phyloP scores from a whole-genome alignment of 2,797 vertebrate species.

The Liparis tanakae region DNA sequence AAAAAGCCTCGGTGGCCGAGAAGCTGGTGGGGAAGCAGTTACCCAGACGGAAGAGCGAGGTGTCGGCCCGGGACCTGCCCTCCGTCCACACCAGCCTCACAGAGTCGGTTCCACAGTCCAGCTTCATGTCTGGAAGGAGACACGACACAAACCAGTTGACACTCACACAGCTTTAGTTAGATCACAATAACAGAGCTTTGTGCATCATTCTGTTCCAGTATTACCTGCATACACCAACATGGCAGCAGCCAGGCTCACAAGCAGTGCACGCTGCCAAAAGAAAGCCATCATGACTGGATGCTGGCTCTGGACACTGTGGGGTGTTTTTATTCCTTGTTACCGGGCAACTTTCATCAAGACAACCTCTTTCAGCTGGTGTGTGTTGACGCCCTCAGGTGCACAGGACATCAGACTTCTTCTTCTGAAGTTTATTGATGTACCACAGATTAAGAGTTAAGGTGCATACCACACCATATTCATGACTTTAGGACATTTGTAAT shows the following conservation, averaged over 20 bases:
- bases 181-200: not conserved
- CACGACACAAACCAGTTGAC: not conserved
- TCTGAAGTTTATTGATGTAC: too few species aligned
- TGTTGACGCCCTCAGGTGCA: conserved; percentile 31
- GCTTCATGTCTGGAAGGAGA: conserved; percentile 59
- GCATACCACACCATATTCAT: too few species aligned
- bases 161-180: not conserved
- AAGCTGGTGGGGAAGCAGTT: conserved; percentile 69
- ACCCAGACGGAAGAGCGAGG: conserved; percentile 69
- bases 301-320: rapidly evolving
- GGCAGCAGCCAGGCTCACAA: conserved; percentile 38
- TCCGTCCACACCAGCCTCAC: conserved; percentile 75
- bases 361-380: conserved; percentile 67
- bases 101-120: conserved; percentile 71
- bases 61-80: conserved; percentile 43
- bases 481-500: too few species aligned
- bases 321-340: conserved; percentile 44
- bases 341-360: conserved; percentile 20
- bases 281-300: conserved; percentile 63
- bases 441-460: too few species aligned
- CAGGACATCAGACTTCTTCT: too few species aligned
- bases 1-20: conserved; percentile 58
- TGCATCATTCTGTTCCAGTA: rapidly evolving
- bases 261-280: conserved; percentile 25
- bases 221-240: conserved; percentile 68